Base-by-base conservation (phyloP, 2,113 vertebrate genomes). In the Chlamydotis undulata region DNA sequence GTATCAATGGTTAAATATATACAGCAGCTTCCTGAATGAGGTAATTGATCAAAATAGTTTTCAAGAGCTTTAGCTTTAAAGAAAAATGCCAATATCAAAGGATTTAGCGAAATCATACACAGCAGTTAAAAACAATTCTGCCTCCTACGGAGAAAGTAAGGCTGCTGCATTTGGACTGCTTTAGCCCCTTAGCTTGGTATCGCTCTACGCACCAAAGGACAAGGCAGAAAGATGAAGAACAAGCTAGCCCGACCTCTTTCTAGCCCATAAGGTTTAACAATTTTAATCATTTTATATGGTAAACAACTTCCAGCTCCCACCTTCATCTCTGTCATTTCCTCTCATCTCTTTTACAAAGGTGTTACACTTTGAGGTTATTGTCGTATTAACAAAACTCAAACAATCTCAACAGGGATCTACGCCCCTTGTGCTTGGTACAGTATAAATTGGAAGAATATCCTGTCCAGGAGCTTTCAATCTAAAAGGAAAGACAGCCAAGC, bases 1-100 rank as follows among this genome's bases (percentile, higher is more conserved):
- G 65, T 63, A 64, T 78, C 86, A 79, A 78, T 76, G 57, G 89
- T 79, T 89, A 95, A 94, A 82, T 83, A 89, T 15, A 70, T 91
- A 91, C 70, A 91, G 89, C 41, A 91, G 81, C 81, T 96, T 96
- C 96, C 92, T 96, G 95, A 94, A 93, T 96, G 93, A 96, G 87
- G 59, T 93, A 91, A 96, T 91, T 85, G 93, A 96, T 94, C 86
- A 95, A 96, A 96, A 95, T n/a, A 76, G 70, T 94, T 89, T 96
- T 81, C 79, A 94, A 89, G 74, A 35, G 45, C 67, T 89, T 93
- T 73, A 79, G 80, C 45, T 89, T 75, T 91, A 76, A 89, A 82
- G 65, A 92, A 91, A 85, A 89, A 87, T 41, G 31, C 19, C 69
- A 61, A 11, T 94, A 93, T 75, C 61, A 91, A 82, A 79, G 74